Percentiles rank a stretch among this genome's conserved stretches.
Evolutionary conservation across 1,140 invertebrate genomes (phyloP).

Genomic region (Macrobrachium nipponense): DNA sequence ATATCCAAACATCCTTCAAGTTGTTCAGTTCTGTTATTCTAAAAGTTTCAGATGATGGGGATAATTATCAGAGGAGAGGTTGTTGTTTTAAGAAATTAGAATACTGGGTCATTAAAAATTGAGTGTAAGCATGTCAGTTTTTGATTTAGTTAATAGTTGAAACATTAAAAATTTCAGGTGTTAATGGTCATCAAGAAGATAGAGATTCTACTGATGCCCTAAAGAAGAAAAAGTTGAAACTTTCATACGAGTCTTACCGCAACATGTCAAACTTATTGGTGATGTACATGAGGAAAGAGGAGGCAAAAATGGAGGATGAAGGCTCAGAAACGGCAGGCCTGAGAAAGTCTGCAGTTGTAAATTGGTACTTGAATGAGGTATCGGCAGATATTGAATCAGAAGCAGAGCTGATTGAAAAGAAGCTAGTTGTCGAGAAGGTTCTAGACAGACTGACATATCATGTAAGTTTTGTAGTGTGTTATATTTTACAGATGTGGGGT

Average conservation of each 20-base stretch:
- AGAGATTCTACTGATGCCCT: constrained; percentile 16
- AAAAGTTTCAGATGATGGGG: too few species aligned
- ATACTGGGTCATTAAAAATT: not conserved
- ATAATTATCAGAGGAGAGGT: too few species aligned
- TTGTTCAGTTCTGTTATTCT: too few species aligned
- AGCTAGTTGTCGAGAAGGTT: constrained; percentile 93
- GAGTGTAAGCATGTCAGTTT: not conserved
- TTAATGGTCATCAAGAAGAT: constrained; percentile 5
- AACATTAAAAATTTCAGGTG: not conserved
- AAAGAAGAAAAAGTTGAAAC: constrained; percentile 84
- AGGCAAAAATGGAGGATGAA: constrained; percentile 75
- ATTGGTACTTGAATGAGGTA: constrained; percentile 95
- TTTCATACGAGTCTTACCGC: constrained; percentile 97
- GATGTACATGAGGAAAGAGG: constrained; percentile 87
- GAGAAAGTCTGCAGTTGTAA: constrained; percentile 85
- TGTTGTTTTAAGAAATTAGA: not conserved
- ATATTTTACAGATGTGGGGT: not conserved
- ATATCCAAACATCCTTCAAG: too few species aligned
- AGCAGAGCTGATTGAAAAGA: constrained; percentile 89
- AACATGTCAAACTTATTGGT: constrained; percentile 92
- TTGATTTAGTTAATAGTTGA: not conserved
- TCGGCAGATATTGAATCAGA: constrained; percentile 90
- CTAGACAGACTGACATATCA: constrained; percentile 92
- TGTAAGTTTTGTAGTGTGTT: constrained; percentile 69
- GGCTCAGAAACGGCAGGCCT: constrained; percentile 68